Conservation (phyloP, 1,140 invertebrate genomes). For the Micrasema longulum region DNA sequence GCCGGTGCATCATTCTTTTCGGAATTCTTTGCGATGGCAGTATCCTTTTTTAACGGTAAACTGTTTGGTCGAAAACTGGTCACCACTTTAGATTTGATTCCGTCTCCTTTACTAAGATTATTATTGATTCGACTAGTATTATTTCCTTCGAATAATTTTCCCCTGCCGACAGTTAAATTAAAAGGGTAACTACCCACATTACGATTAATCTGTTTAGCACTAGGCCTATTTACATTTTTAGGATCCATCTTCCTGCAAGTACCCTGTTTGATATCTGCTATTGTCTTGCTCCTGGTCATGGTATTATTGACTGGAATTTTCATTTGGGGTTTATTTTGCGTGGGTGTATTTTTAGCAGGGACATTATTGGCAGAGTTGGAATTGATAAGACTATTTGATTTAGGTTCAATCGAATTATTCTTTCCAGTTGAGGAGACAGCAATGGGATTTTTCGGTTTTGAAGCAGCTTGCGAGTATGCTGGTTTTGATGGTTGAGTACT, state of each 20-base stretch:
- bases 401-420: constrained; percentile 59
- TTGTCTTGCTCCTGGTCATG: constrained; percentile 69
- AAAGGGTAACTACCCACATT: constrained; percentile 64
- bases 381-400: constrained; percentile 51
- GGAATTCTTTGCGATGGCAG: constrained; percentile 17
- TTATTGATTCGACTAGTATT: constrained; percentile 43
- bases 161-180: constrained; percentile 65
- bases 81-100: constrained; percentile 53
- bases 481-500: constrained; percentile 56
- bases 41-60: constrained; percentile 42
- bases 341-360: constrained; percentile 5
- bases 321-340: constrained; percentile 37
- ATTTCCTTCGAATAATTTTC: constrained; percentile 61
- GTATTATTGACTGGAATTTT: constrained; percentile 19
- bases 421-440: constrained; percentile 48
- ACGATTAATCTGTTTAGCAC: constrained; percentile 45
- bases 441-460: constrained; percentile 64
- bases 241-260: constrained; percentile 46
- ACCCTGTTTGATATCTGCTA: constrained; percentile 66
- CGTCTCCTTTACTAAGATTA: constrained; percentile 53
- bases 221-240: constrained; percentile 37
- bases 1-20: constrained; percentile 33
- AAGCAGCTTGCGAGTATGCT: constrained; percentile 67
- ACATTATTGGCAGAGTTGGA: constrained; percentile 26
- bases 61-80: constrained; percentile 40